phyloP scores from a whole-genome alignment of 2,113 vertebrate genomes.

The Copsychus sechellarum region DNA sequence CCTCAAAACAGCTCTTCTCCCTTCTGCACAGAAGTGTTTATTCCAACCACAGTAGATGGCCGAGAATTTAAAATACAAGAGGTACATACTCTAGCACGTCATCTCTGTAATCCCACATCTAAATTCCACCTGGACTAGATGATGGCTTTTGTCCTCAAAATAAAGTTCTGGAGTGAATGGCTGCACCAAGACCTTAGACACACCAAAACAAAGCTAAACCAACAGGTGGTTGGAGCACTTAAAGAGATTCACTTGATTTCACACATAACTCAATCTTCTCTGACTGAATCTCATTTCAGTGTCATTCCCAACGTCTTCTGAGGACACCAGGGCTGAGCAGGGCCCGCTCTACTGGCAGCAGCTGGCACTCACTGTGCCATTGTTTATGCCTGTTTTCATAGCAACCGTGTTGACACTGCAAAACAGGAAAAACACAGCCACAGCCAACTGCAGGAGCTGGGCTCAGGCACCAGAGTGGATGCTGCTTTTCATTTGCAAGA shows the following conservation, averaged over 20 bases:
- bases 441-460: neutral
- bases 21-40: neutral
- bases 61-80: neutral
- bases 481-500: neutral
- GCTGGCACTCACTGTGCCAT: neutral
- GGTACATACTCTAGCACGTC: rapidly evolving
- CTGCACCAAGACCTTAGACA: neutral
- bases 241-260: neutral
- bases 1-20: neutral
- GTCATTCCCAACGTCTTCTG: neutral
- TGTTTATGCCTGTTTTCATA: neutral
- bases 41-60: neutral
- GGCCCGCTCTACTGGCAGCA: neutral
- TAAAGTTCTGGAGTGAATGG: neutral
- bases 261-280: neutral
- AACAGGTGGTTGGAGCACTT: neutral
- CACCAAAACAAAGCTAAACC: neutral
- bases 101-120: neutral
- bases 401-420: conserved; percentile 5
- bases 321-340: neutral
- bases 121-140: neutral
- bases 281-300: too few relatives aligned
- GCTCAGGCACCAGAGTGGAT: neutral
- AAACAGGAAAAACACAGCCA: neutral
- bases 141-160: neutral